Conservation (phyloP, 2,888 invertebrate species). For the Phengaris alcon region DNA sequence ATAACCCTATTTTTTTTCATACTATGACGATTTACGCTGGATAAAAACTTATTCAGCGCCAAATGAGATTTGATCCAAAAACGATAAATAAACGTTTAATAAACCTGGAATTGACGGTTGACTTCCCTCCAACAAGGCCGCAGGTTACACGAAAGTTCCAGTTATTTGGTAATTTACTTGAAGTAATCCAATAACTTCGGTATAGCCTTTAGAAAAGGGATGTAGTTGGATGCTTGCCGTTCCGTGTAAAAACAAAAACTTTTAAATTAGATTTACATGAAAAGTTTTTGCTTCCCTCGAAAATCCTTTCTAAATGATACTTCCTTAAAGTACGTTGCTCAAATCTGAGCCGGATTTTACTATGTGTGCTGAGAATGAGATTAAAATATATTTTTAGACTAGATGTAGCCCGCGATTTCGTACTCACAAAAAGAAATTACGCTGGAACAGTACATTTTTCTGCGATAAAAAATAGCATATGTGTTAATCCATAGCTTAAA, state of each 20-base stretch:
- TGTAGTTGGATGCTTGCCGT: slow-evolving; percentile 21
- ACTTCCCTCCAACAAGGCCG: slow-evolving; percentile 19
- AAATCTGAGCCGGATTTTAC: neutral
- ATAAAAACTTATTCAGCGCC: neutral
- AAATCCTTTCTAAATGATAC: slow-evolving; percentile 24
- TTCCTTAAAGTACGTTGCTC: slow-evolving; percentile 9
- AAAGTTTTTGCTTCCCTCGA: slow-evolving; percentile 21
- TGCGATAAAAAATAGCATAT: too few relatives aligned
- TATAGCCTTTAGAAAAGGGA: slow-evolving; percentile 24
- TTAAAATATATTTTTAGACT: neutral
- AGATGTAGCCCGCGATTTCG: too few relatives aligned
- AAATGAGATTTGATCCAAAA: slow-evolving; percentile 9
- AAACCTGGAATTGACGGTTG: slow-evolving; percentile 1
- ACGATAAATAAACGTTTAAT: slow-evolving; percentile 6
- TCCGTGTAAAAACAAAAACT: slow-evolving; percentile 29
- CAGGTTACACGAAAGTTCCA: slow-evolving; percentile 22
- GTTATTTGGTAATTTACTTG: slow-evolving; percentile 28
- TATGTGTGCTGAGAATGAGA: neutral
- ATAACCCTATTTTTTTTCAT: too few relatives aligned
- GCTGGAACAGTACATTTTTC: too few relatives aligned
- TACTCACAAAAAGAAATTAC: too few relatives aligned
- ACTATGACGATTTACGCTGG: neutral
- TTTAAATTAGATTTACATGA: slow-evolving; percentile 27
- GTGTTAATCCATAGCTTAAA: too few relatives aligned
- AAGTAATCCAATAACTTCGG: slow-evolving; percentile 28